Conservation (phyloP, 2,113 vertebrate species). For the Zapornia atra region DNA sequence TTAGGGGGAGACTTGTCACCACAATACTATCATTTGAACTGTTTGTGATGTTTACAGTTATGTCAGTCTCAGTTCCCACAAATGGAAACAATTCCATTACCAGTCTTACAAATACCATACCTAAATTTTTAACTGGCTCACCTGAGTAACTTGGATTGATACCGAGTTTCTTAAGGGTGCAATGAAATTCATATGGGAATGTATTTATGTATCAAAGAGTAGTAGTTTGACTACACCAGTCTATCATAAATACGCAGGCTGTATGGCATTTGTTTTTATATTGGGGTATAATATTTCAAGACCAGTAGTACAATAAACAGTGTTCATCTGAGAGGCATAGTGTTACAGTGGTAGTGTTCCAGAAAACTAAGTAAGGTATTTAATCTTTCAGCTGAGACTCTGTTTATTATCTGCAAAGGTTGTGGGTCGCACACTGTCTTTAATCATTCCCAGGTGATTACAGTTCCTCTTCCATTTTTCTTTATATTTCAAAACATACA, state of each 20-base stretch:
- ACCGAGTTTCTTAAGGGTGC: not conserved
- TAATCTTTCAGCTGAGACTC: slow-evolving; percentile 10
- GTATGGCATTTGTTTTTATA: slow-evolving; percentile 43
- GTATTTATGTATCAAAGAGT: not conserved
- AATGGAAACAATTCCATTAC: not conserved
- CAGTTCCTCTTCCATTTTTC: not conserved
- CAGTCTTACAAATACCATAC: not conserved
- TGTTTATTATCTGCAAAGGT: slow-evolving; percentile 15
- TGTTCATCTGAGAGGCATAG: not conserved
- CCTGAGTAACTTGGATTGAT: not conserved
- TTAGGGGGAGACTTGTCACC: not conserved
- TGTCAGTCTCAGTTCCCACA: not conserved
- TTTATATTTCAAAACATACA: not conserved
- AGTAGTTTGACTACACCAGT: not conserved
- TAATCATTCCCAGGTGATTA: not conserved
- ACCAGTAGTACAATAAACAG: slow-evolving; percentile 34
- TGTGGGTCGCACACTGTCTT: not conserved
- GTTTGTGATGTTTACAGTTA: not conserved
- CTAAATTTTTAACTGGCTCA: not conserved
- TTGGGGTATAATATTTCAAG: slow-evolving; percentile 20
- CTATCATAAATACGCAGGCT: not conserved
- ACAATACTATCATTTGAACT: not conserved
- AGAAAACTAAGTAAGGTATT: slow-evolving; percentile 12
- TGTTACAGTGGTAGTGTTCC: not conserved
- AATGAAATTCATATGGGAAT: slow-evolving; percentile 8